Base-by-base conservation (phyloP, 2,888 invertebrate species). In the Parnassius mnemosyne region DNA sequence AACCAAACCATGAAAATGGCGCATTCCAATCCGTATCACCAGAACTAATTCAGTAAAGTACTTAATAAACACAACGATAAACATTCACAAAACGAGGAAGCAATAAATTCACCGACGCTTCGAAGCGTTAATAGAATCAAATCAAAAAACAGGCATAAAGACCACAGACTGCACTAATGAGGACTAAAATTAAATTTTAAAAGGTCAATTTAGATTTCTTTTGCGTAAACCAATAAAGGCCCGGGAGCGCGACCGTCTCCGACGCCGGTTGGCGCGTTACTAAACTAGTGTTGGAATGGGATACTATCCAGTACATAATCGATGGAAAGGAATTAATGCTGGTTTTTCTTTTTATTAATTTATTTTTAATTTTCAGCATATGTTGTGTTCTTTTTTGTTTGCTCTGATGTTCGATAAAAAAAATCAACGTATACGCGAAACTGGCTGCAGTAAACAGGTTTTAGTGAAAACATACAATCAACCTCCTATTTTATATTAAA, bases 1-100 rank as follows among this genome's bases (percentile, higher is more conserved):
- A 47, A 59, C 52, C 61, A 60, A 61, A 65, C 56, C 63, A 63
- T 63, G 66, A 69, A 72, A 69, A 64, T 73, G 66, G 68, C 61
- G 63, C 68, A 69, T 68, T 67, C 67, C 70, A 66, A 50, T 61
- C 60, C 55, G 52, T 63, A 66, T 65, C 66, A 66, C 63, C 61
- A 52, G 59, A 68, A 66, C 66, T 47, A 69, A 69, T 65, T 56
- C 43, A 60, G 53, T 41, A 56, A 66, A 52, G 60, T 55, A 57
- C 44, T 12, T 20, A 25, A 51, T 60, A 56, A 54, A 55, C 42
- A 55, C 20, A 20, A 41, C 47, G 52, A 64, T 53, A 63, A 58
- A 53, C 59, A 53, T 53, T 16, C 57, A 57, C 11, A 47, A 10
- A 49, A 13, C 1, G n/a, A 11, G 25, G 46, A 3, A 51, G 12